Evolutionary conservation across 2,888 invertebrate genomes (phyloP).

Genomic region (Cecidostiba fungosa): DNA sequence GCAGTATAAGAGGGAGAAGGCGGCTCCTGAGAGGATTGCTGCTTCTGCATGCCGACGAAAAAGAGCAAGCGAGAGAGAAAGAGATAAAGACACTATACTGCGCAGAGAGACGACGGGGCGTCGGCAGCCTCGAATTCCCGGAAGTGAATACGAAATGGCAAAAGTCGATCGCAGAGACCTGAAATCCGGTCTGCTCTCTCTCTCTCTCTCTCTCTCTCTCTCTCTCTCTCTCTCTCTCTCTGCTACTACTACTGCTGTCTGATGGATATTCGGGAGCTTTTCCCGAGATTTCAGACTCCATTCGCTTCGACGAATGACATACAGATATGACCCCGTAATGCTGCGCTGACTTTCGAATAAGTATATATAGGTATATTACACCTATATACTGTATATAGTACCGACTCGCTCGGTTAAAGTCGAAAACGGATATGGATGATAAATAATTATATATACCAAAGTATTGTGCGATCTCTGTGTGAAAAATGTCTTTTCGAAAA

Average conservation of each 20-base stretch:
- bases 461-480: no score
- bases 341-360: not conserved
- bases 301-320: not conserved
- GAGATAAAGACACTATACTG: not conserved
- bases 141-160: slow-evolving; percentile 51
- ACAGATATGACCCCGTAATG: not conserved
- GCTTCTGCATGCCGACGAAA: not conserved
- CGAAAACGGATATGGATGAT: not conserved
- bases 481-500: no score
- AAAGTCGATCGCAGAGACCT: slow-evolving; percentile 41
- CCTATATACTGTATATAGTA: no score
- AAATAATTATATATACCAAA: no score
- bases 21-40: slow-evolving; percentile 10
- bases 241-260: not conserved
- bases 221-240: no score
- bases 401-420: not conserved
- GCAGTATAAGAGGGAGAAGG: not conserved
- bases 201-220: no score
- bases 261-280: slow-evolving; percentile 25
- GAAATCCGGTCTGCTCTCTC: slow-evolving; percentile 24
- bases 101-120: not conserved
- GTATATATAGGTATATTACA: not conserved
- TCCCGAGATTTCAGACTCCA: slow-evolving; percentile 21
- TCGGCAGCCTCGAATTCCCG: slow-evolving; percentile 41
- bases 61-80: not conserved